Evolutionary conservation across 2,797 vertebrate genomes (phyloP), one percentile per base, ranked within the genome.

Genomic region (Sciaenops ocellatus): DNA sequence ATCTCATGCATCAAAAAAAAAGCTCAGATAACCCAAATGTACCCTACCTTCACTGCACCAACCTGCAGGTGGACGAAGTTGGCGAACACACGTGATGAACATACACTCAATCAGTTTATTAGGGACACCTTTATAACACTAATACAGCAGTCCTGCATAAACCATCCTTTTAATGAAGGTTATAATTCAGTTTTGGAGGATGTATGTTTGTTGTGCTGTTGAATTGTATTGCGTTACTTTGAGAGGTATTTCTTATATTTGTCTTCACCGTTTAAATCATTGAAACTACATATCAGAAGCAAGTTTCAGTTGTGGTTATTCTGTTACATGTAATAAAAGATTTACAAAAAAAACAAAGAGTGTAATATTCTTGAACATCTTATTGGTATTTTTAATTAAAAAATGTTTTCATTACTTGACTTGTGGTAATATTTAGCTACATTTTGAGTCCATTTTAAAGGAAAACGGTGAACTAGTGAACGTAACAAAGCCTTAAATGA

Each of bases 401-500:
- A 8, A 6, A 24, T 20, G 1, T 26, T 22, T 67, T 28, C 28
- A 26, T 30, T 34, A 2, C 8, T 9, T 34, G 34, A 34, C 30
- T 34, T 38, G 6, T 30, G 0, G 34, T 38, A 38, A 38, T 15
- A 38, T 75, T 28, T 51, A 46, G 22, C 5, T 41, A 16, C 13
- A 51, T 47, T 79, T 57, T 57, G 30, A 20, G 38, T 52, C 0
- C 0, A 2, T 10, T 69, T 26, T 13, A 68, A 28, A 68, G 50
- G 11, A 34, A 66, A 78, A 66, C 15, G 6, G 41, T 65, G 20
- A 70, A 56, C 38, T 0, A 57, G 7, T 57, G 42, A 62, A 38
- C 6, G 8, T 59, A 10, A 70, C 50, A 76, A 52, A 55, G 38
- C 26, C 51, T 54, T 41, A 24, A 44, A 48, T 63, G 22, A 72